Base-by-base conservation (phyloP, 2,797 vertebrate genomes). In the Semotilus atromaculatus region DNA sequence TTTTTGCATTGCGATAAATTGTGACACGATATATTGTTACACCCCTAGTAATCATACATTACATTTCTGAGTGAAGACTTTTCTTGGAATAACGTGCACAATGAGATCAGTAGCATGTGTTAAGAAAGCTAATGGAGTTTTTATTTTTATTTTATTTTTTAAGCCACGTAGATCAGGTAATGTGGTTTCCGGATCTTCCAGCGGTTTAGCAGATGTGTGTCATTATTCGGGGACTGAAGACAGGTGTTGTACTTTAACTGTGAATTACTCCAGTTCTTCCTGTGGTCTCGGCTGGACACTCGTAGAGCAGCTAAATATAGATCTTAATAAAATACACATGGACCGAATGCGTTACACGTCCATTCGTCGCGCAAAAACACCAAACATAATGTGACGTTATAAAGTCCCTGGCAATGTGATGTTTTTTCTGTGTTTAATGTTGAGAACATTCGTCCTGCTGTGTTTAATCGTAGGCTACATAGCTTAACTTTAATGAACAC, bases 241-340 rank as follows among this genome's bases (percentile, higher is more conserved):
- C 6, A 51, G 58, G 26, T 62, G 21, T 68, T 43, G 16, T 29
- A 74, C 78, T 84, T 51, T 60, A 43, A 43, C 86, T 86, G 88
- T 86, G 84, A 89, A 79, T 81, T 60, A 18, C n/a, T 81, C 80
- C 34, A 83, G 86, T 78, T 84, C 88, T 89, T 89, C 88, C 88
- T 75, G 62, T 43, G 31, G 43, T 81, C 38, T 58, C 14, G 53
- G 53, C 23, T 23, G 38, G 67, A 73, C 62, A 83, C 80, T 79
- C 62, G 10, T 23, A 64, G 48, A 64, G 43, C 21, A 36, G 78
- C 64, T 51, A 67, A 72, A 80, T 38, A 10, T n/a, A 34, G 38
- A 81, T 70, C 11, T 78, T 11, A 40, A 31, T 70, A 1, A 7
- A 68, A 7, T 18, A 51, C 58, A 45, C 31, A 68, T 40, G 18